Evolutionary conservation across 2,797 vertebrate species (phyloP).

Genomic region (Ceryle rudis): DNA sequence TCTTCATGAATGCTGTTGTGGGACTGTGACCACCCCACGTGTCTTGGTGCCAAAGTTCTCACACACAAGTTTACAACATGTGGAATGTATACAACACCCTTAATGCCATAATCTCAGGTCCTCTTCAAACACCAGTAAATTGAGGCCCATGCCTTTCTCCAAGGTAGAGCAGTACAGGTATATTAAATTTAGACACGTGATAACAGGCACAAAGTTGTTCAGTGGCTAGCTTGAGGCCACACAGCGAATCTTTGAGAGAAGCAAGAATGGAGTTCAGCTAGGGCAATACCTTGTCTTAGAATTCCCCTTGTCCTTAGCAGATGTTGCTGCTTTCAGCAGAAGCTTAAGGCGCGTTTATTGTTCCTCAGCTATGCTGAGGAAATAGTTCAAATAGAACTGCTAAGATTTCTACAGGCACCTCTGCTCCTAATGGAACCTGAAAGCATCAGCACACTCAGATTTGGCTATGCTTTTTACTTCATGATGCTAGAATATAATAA

Average conservation of each 20-base stretch:
- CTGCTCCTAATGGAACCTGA: neutral
- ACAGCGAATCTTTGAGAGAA: neutral
- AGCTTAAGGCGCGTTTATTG: fast-evolving
- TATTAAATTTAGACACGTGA: neutral
- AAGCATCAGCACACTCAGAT: neutral
- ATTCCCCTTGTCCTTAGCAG: neutral
- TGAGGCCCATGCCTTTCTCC: neutral
- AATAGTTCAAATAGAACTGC: neutral
- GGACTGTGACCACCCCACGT: fast-evolving
- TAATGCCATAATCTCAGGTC: neutral
- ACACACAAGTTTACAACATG: neutral
- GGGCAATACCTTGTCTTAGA: neutral
- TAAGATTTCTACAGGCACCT: neutral
- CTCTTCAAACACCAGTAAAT: neutral
- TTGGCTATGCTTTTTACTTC: neutral
- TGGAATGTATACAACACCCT: fast-evolving
- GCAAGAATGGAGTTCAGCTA: neutral
- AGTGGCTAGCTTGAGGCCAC: neutral
- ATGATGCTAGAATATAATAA: neutral
- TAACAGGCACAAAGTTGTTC: neutral
- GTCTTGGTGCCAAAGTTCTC: neutral
- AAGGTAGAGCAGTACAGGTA: too few species aligned
- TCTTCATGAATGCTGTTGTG: neutral
- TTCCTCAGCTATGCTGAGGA: neutral
- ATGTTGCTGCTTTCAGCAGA: neutral